Percentiles rank a stretch among this genome's conserved stretches.
Conservation (phyloP, 2,113 vertebrate genomes). For the Pachyramphus minor region DNA sequence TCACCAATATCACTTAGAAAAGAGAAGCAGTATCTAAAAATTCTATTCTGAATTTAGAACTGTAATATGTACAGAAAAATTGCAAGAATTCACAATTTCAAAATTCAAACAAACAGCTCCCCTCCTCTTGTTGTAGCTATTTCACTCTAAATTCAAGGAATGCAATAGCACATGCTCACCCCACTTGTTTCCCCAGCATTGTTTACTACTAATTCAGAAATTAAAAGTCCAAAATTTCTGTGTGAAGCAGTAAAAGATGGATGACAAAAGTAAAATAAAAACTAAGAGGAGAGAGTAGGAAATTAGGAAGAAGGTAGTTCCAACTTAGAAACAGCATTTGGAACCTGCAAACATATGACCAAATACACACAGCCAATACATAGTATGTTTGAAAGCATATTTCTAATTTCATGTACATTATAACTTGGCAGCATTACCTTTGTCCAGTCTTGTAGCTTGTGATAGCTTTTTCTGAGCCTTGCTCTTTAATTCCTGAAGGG, state of each 20-base stretch:
- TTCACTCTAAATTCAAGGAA: not conserved
- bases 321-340: not conserved
- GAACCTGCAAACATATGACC: not conserved
- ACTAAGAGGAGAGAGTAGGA: not conserved
- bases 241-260: not conserved
- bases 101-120: not conserved
- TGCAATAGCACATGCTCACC: not conserved
- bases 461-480: slow-evolving; percentile 79
- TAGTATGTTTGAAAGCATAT: not conserved
- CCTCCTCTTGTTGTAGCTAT: not conserved
- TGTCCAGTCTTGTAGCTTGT: slow-evolving; percentile 76
- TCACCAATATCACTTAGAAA: not conserved
- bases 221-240: not conserved
- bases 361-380: not conserved
- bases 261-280: not conserved
- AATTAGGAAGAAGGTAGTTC: not conserved
- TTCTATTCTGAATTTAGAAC: not conserved
- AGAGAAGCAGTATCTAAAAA: not conserved
- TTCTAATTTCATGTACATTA: not conserved
- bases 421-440: slow-evolving; percentile 74
- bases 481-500: slow-evolving; percentile 76
- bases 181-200: not conserved
- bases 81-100: not conserved
- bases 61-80: accelerated
- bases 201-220: not conserved